Evolutionary conservation across 2,113 vertebrate genomes (phyloP), one percentile per base, ranked within the genome.

Genomic region (Heterotilapia buettikoferi): DNA sequence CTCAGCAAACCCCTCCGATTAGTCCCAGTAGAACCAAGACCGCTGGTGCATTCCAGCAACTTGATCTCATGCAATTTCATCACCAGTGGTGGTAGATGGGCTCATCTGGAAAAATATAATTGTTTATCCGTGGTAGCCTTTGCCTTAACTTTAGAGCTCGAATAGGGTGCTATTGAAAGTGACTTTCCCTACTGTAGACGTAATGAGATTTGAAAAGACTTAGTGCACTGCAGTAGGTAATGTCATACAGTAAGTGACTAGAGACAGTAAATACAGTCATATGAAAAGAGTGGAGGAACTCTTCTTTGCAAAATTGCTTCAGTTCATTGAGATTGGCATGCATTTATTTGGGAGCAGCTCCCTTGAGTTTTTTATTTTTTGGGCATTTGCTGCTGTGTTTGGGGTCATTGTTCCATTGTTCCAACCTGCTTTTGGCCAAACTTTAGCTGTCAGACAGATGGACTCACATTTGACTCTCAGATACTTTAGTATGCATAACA

Each of bases 41-140:
- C 68, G 40, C 88, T 59, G 90, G 79, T 84, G 92, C 92, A 95
- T 95, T 95, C 95, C 95, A 92, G 95, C 90, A 95, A 95, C 92
- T 93, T 87, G 95, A 95, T 95, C 94, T 91, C 94, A 91, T 90
- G 90, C 78, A 71, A 93, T 94, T 94, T 93, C 93, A 95, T 94
- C 94, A 94, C 92, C 85, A 53, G 79, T 26, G 61, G 93, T 92
- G 89, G 86, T 14, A 84, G 19, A 80, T 13, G 86, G 86, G 92
- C 92, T 92, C 86, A 90, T 94, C 92, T 90, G 91, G 91, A 92
- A 82, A 89, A 89, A 90, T 84, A 79, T 84, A 85, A 90, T 91
- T 94, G 92, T 92, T 95, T 92, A 92, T 94, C 78, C 40, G 26
- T 33, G 71, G 63, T 61, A 82, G 79, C 61, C 19, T 87, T 50